Percentiles rank a stretch among this genome's conserved stretches.
Conservation (phyloP, 2,113 vertebrate genomes). For the Actinemys pallida region DNA sequence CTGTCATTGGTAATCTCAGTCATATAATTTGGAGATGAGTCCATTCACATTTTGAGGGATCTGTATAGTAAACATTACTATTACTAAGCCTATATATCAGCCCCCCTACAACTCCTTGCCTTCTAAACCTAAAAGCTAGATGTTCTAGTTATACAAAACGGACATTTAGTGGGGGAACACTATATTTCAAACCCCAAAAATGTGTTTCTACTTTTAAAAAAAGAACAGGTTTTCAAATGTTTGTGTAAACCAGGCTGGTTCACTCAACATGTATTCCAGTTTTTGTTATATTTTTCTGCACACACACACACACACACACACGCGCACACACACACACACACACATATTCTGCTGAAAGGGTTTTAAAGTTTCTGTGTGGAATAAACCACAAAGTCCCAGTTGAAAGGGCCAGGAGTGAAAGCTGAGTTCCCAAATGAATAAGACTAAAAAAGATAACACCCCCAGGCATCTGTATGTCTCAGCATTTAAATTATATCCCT, state of each 20-base stretch:
- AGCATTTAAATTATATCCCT: conserved; percentile 86
- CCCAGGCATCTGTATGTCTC: conserved; percentile 84
- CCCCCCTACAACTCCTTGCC: not conserved
- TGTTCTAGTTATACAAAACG: not conserved
- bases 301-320: not conserved
- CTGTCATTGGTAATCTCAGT: not conserved
- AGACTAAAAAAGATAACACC: conserved; percentile 82
- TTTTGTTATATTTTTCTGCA: conserved; percentile 44
- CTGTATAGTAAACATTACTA: not conserved
- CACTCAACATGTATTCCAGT: conserved; percentile 38
- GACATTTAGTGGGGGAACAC: not conserved
- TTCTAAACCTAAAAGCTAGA: not conserved
- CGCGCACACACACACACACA: too few species aligned
- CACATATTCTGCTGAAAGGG: conserved; percentile 44
- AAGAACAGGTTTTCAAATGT: not conserved
- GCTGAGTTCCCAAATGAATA: conserved; percentile 81
- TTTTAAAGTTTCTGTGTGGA: conserved; percentile 78
- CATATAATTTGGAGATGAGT: not conserved
- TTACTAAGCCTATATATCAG: not conserved
- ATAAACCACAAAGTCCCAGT: conserved; percentile 82
- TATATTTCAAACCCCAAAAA: conserved; percentile 27
- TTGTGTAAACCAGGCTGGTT: conserved; percentile 19
- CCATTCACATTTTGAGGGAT: not conserved
- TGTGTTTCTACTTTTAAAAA: not conserved
- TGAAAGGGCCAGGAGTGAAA: conserved; percentile 82